A percentile compares a stretch with the other conserved stretches of the same genome.
phyloP scores from a whole-genome alignment of 2,113 vertebrate species.

The Cryptotis parvus region DNA sequence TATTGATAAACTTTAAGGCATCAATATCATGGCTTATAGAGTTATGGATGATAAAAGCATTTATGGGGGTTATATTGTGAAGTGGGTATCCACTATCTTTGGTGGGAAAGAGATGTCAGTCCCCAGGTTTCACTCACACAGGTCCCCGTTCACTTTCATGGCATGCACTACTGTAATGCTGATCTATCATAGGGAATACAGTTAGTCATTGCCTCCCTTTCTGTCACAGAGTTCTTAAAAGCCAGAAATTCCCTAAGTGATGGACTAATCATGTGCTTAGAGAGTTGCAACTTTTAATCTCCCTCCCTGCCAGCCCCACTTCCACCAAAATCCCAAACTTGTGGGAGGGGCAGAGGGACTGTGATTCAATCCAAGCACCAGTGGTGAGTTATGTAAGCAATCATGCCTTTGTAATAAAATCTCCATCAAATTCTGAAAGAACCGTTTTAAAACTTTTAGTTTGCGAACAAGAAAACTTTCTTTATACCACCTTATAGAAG shows the following conservation, averaged over 20 bases:
- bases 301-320: too few relatives aligned
- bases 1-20: not conserved
- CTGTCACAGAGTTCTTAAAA: not conserved
- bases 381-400: not conserved
- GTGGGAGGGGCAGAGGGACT: not conserved
- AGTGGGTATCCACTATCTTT: not conserved
- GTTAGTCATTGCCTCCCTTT: not conserved
- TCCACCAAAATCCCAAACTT: not conserved
- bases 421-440: not conserved
- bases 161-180: not conserved
- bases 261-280: not conserved
- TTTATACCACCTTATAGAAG: not conserved
- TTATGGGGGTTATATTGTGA: not conserved
- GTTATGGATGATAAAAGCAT: not conserved
- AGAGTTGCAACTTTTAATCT: not conserved
- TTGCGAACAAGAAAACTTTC: too few relatives aligned
- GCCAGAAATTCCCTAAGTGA: not conserved
- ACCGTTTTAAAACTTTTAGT: not conserved
- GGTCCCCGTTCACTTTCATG: not conserved
- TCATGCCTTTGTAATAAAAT: not conserved
- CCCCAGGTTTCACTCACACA: not conserved
- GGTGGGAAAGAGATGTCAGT: not conserved
- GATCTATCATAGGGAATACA: not conserved
- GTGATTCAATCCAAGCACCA: not conserved
- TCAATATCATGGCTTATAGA: constrained; percentile 1